These are phyloP conservation scores for Halyomorpha halys DNA, from an alignment of 1,140 invertebrate species.

Conservation along the genomic window DNA sequence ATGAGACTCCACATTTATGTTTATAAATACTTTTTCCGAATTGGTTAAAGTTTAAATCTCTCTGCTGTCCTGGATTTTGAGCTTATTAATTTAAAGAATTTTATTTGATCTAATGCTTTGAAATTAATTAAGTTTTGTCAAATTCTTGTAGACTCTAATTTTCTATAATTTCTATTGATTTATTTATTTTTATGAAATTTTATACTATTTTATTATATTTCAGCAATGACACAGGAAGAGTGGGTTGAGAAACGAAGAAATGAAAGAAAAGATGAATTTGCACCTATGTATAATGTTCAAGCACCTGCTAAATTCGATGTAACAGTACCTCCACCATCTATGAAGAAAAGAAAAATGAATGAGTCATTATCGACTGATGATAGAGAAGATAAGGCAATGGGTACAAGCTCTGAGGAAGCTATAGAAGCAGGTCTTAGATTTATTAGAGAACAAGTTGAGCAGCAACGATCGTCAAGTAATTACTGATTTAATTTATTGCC, in stretches of 20 bases:
- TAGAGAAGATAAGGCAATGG: neutral
- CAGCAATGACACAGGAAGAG: slow-evolving; percentile 61
- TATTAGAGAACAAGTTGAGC: slow-evolving; percentile 49
- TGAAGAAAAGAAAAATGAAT: neutral
- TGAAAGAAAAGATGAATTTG: slow-evolving; percentile 57
- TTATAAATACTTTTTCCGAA: too few relatives aligned
- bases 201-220: slow-evolving; percentile 24
- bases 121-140: too few relatives aligned
- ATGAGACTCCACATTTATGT: too few relatives aligned
- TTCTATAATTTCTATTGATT: too few relatives aligned
- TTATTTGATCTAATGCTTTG: too few relatives aligned
- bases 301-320: neutral
- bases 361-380: neutral
- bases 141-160: too few relatives aligned
- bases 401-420: slow-evolving; percentile 41
- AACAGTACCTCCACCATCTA: neutral
- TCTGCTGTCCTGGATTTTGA: too few relatives aligned
- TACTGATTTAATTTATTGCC: too few relatives aligned
- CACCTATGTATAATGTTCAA: slow-evolving; percentile 38
- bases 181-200: too few relatives aligned
- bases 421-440: slow-evolving; percentile 57
- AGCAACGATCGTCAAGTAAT: slow-evolving; percentile 26
- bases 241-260: slow-evolving; percentile 63
- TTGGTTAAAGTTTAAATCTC: too few relatives aligned
- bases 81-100: too few relatives aligned